Conservation (phyloP, 2,888 invertebrate species). For the Neoitamus cyanurus region DNA sequence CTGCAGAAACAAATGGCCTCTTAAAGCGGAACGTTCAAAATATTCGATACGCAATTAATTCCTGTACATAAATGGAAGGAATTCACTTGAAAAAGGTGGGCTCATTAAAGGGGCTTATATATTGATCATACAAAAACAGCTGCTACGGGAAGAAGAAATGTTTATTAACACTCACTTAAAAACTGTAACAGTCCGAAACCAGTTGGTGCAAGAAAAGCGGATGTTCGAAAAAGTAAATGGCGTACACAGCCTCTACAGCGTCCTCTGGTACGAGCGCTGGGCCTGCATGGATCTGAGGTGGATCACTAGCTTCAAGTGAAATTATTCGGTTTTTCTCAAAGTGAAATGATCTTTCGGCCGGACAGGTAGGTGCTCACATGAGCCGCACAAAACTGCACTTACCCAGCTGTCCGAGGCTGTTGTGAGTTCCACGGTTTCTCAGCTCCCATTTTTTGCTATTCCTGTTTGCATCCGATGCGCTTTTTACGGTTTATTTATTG, state of each 20-base stretch:
- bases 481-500: conserved; percentile 27
- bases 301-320: conserved; percentile 44
- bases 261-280: background rate
- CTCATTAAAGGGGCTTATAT: background rate
- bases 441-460: conserved; percentile 16
- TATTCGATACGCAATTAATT: background rate
- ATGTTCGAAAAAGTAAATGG: conserved; percentile 20
- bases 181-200: conserved; percentile 35
- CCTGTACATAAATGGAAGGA: background rate
- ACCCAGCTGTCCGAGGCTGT: background rate
- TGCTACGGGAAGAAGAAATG: background rate
- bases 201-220: conserved; percentile 38
- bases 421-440: background rate
- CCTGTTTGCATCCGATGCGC: background rate
- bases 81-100: background rate
- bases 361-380: conserved; percentile 4
- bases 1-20: background rate
- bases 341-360: conserved; percentile 41
- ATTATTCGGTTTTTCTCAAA: conserved; percentile 47
- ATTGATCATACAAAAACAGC: background rate
- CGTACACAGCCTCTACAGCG: background rate
- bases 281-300: conserved; percentile 24
- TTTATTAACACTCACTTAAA: conserved; percentile 25
- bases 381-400: conserved; percentile 11
- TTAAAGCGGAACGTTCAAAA: background rate